Percentiles rank a stretch among this genome's conserved stretches.
phyloP scores from a whole-genome alignment of 2,113 vertebrate species.

The Pipra filicauda region DNA sequence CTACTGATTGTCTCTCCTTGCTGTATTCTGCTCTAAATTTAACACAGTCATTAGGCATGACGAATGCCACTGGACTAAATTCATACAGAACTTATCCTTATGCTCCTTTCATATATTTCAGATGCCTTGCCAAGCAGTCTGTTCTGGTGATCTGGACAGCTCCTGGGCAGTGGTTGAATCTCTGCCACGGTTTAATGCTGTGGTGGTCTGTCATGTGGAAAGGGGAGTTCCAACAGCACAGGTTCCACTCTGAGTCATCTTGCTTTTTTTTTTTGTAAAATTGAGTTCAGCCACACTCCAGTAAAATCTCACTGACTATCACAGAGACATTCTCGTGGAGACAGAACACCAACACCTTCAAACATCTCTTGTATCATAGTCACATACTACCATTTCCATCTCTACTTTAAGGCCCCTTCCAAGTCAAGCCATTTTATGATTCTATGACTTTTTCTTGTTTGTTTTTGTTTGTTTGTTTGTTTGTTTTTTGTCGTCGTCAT shows the following conservation, averaged over 20 bases:
- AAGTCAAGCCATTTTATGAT: no score
- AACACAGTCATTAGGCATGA: no score
- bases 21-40: no score
- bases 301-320: slow-evolving; percentile 77
- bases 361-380: neutral
- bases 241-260: slow-evolving; percentile 76
- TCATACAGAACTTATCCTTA: no score
- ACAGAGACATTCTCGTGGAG: slow-evolving; percentile 67
- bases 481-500: no score
- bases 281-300: slow-evolving; percentile 80
- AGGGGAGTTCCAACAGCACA: slow-evolving; percentile 74
- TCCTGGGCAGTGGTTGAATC: slow-evolving; percentile 83
- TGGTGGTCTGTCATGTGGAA: slow-evolving; percentile 70
- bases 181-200: slow-evolving; percentile 78
- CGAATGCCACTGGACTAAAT: no score
- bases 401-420: neutral
- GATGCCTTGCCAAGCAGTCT: no score
- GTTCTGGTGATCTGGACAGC: neutral
- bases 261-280: slow-evolving; percentile 55
- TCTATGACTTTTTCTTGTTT: no score
- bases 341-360: slow-evolving; percentile 71
- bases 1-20: no score
- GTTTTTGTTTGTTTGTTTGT: no score
- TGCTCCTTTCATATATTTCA: no score
- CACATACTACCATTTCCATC: neutral